Conservation (phyloP, 1,140 invertebrate genomes). For the Copidosoma floridanum region DNA sequence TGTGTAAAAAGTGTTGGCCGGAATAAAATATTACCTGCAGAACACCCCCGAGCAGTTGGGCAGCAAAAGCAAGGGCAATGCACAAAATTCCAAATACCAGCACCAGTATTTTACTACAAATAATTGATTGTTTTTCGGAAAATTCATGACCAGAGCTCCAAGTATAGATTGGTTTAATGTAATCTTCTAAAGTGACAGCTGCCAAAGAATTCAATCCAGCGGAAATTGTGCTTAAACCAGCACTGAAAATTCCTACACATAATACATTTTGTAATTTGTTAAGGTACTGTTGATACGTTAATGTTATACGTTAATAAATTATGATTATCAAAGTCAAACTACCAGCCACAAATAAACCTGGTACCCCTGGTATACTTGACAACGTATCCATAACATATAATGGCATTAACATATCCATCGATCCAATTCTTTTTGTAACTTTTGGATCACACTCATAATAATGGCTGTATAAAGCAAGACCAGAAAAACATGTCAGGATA, state of each 20-base stretch:
- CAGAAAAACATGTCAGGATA: conserved; percentile 71
- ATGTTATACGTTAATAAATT: too few species aligned
- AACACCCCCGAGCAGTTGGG: conserved; percentile 70
- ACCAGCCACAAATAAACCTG: conserved; percentile 78
- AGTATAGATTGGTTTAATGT: conserved; percentile 59
- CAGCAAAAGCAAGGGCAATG: conserved; percentile 72
- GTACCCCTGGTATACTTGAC: conserved; percentile 66
- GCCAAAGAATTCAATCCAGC: conserved; percentile 82
- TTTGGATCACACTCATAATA: conserved; percentile 77
- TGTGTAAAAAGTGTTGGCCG: too few species aligned
- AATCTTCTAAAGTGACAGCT: conserved; percentile 85
- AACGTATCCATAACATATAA: conserved; percentile 78
- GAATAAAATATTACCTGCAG: conserved; percentile 47
- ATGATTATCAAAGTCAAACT: too few species aligned
- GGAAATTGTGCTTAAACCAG: conserved; percentile 81
- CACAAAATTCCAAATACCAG: conserved; percentile 68
- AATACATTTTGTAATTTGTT: too few species aligned
- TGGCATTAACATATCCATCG: conserved; percentile 67
- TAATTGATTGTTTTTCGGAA: conserved; percentile 39
- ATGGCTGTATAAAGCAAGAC: conserved; percentile 75
- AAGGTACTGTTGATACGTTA: too few species aligned
- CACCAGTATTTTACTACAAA: conserved; percentile 64
- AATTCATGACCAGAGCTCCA: conserved; percentile 34
- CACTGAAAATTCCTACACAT: conserved; percentile 72
- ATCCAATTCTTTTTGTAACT: conserved; percentile 55